Base-by-base conservation (phyloP, 2,113 vertebrate species). In the Ictidomys tridecemlineatus region DNA sequence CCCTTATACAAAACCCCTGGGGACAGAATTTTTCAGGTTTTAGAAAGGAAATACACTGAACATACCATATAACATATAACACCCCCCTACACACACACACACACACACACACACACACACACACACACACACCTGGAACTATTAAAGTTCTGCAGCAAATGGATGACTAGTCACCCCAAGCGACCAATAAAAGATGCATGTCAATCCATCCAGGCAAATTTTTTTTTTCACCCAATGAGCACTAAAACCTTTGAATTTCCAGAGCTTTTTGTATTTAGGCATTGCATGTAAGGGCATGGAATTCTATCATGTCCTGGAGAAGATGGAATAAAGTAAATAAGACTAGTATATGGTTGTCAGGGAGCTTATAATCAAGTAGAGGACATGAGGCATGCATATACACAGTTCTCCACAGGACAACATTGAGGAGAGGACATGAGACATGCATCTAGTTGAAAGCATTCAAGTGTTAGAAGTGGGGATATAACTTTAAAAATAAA, bases 81-180 rank as follows among this genome's bases (percentile, higher is more conserved):
- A 74, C 80, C 10, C 26, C n/a, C 17, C 80, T 18, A 20, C 7
- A 56, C 18, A 56, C 56, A 22, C 56, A 56, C 5, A 56, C 56
- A 56, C 56, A 61, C 58, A 61, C 58, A 51, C 48, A 58, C 56
- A 58, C 7, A 56, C 17, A 56, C 56, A 22, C 56, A 56, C 4
- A 56, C 53, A 56, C 53, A 61, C 58, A 61, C 58, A 28, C 61
- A 28, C 0, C 24, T 63, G 24, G 24, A 22, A 80, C 42, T 67
- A 91, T 85, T 89, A 77, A 90, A 96, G 94, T 73, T 91, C 63
- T 92, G 32, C 58, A 93, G 69, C 58, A 85, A 87, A 70, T 67
- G 34, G 45, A 74, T 93, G 58, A 48, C 37, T 70, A 5, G 1
- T 82, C 63, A 56, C 28, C 24, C 72, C 48, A 87, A 61, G 34